phyloP scores from a whole-genome alignment of 2,113 vertebrate species.

The Grantiella picta region DNA sequence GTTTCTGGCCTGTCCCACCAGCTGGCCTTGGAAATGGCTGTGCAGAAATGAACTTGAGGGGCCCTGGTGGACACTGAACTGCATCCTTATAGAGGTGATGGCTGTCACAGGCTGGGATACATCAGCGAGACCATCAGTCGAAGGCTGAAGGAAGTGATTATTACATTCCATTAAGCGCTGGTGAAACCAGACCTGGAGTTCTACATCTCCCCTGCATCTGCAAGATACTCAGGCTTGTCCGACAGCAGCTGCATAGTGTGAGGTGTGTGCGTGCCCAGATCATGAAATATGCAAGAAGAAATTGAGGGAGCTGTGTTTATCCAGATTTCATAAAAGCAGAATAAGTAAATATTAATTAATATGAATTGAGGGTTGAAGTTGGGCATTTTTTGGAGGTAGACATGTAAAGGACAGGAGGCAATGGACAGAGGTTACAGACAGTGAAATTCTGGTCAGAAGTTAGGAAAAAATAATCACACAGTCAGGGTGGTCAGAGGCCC shows the following conservation, averaged over 20 bases:
- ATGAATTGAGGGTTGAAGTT: accelerated
- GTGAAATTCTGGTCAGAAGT: background rate
- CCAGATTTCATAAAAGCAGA: background rate
- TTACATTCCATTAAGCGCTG: background rate
- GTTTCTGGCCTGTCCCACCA: background rate
- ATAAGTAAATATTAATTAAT: background rate
- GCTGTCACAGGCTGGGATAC: no score
- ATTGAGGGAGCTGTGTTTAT: background rate
- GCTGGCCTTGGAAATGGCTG: background rate
- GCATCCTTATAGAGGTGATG: background rate
- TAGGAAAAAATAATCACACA: background rate
- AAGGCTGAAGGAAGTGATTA: background rate
- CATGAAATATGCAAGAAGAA: background rate
- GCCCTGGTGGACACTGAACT: background rate
- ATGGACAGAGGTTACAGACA: background rate
- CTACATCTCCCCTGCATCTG: background rate
- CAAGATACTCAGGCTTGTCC: background rate
- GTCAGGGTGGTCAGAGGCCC: background rate
- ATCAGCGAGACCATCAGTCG: accelerated
- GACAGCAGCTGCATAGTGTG: background rate
- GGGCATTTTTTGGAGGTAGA: background rate
- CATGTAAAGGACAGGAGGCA: background rate
- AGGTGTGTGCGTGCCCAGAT: background rate
- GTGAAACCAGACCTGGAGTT: background rate
- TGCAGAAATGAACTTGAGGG: background rate